Conservation (phyloP, 2,888 invertebrate genomes). For the Athalia rosae region DNA sequence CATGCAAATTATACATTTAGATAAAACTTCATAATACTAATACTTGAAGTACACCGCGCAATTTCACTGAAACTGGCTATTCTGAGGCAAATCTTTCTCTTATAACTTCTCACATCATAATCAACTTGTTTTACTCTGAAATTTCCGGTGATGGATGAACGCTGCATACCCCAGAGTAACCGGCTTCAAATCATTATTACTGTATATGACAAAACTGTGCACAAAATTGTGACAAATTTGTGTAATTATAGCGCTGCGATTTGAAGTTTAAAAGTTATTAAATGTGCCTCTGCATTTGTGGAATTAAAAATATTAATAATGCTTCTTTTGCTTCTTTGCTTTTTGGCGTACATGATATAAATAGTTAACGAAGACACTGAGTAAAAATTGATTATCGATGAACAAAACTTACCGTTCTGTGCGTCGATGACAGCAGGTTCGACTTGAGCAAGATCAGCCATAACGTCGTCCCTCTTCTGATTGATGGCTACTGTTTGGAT, state of each 20-base stretch:
- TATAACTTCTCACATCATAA: no score
- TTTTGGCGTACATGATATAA: background rate
- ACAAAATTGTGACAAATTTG: no score
- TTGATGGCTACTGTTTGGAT: constrained; percentile 95
- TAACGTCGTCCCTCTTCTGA: constrained; percentile 94
- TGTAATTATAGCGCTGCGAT: no score
- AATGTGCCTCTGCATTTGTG: no score
- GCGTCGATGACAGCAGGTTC: constrained; percentile 99
- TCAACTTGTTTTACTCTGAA: no score
- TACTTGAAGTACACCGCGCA: background rate
- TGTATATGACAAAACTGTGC: no score
- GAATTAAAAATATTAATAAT: background rate
- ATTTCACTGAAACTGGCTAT: no score
- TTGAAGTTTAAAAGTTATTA: no score
- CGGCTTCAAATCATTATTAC: no score
- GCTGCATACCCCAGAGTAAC: no score
- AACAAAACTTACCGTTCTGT: constrained; percentile 86
- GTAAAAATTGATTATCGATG: background rate
- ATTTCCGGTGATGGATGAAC: no score
- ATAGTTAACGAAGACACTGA: background rate
- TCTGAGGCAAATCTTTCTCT: no score
- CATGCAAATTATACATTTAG: constrained; percentile 28
- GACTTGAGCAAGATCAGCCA: constrained; percentile 97
- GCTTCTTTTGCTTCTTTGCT: background rate
- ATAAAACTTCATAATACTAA: constrained; percentile 20